Evolutionary conservation across 2,888 invertebrate genomes (phyloP).

Genomic region (Tetragnatha montana): DNA sequence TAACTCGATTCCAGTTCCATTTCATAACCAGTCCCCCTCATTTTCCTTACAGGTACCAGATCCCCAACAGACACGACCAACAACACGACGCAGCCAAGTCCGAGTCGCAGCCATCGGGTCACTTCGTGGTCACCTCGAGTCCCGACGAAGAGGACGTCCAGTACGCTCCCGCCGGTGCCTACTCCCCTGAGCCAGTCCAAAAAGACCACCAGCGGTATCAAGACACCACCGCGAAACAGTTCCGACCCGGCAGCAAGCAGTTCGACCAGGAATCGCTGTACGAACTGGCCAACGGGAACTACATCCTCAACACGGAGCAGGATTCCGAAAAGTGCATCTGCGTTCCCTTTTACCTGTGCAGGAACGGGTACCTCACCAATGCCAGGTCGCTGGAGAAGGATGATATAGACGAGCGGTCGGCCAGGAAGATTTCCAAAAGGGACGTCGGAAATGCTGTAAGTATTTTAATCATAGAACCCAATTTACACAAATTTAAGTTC

Average conservation of each 20-base stretch:
- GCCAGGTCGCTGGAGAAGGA: slow-evolving; percentile 58
- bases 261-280: slow-evolving; percentile 44
- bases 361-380: slow-evolving; percentile 71
- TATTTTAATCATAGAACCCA: neutral
- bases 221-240: slow-evolving; percentile 58
- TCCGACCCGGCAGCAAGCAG: slow-evolving; percentile 56
- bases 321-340: slow-evolving; percentile 72
- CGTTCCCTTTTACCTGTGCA: slow-evolving; percentile 73
- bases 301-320: slow-evolving; percentile 23
- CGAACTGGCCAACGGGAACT: slow-evolving; percentile 42
- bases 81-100: slow-evolving; percentile 34
- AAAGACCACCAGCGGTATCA: slow-evolving; percentile 40
- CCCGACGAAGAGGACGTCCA: slow-evolving; percentile 40
- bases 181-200: slow-evolving; percentile 40
- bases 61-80: neutral
- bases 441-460: slow-evolving; percentile 47
- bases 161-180: slow-evolving; percentile 54
- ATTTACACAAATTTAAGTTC: too few relatives aligned
- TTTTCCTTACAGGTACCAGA: neutral
- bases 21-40: neutral
- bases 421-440: slow-evolving; percentile 58
- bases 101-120: slow-evolving; percentile 44
- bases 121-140: slow-evolving; percentile 55
- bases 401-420: slow-evolving; percentile 61
- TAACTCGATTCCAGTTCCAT: neutral